These are phyloP conservation scores for Siphamia tubifer DNA, from an alignment of 2,113 vertebrate species.

Conservation along the genomic window DNA sequence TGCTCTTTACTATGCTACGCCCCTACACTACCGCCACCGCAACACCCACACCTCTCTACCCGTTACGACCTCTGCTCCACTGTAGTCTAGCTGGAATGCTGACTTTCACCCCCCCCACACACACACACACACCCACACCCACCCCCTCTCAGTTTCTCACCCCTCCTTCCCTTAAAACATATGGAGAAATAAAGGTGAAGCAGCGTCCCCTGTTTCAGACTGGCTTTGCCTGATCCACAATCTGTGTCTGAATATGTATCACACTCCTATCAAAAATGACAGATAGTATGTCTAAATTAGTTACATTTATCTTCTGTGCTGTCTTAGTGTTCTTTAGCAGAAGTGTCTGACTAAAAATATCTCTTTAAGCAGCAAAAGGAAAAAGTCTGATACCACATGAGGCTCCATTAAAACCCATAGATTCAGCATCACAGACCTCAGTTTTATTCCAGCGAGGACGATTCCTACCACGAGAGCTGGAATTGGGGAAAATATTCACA, in stretches of 20 bases:
- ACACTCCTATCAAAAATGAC: neutral
- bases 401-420: constrained; percentile 65
- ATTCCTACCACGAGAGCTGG: constrained; percentile 29
- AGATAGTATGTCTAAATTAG: constrained; percentile 18
- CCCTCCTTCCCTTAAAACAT: constrained; percentile 28
- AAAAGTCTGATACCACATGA: constrained; percentile 61
- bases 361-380: constrained; percentile 53
- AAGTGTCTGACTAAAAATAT: constrained; percentile 57
- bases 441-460: constrained; percentile 50
- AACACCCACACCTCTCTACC: constrained; percentile 61
- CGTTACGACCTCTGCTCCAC: constrained; percentile 47
- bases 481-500: constrained; percentile 37
- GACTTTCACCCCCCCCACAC: constrained; percentile 50
- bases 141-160: constrained; percentile 20
- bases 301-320: constrained; percentile 22
- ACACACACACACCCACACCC: constrained; percentile 33
- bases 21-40: constrained; percentile 55
- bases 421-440: constrained; percentile 46
- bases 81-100: constrained; percentile 59
- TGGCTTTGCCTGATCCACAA: constrained; percentile 14
- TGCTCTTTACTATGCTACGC: constrained; percentile 58
- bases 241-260: constrained; percentile 22
- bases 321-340: constrained; percentile 31
- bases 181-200: constrained; percentile 18
- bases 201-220: neutral